A percentile compares a stretch with the other conserved stretches of the same genome.
These are phyloP conservation scores for Nothobranchius kuhntae DNA, from an alignment of 2,113 vertebrate species.

Conservation along the genomic window DNA sequence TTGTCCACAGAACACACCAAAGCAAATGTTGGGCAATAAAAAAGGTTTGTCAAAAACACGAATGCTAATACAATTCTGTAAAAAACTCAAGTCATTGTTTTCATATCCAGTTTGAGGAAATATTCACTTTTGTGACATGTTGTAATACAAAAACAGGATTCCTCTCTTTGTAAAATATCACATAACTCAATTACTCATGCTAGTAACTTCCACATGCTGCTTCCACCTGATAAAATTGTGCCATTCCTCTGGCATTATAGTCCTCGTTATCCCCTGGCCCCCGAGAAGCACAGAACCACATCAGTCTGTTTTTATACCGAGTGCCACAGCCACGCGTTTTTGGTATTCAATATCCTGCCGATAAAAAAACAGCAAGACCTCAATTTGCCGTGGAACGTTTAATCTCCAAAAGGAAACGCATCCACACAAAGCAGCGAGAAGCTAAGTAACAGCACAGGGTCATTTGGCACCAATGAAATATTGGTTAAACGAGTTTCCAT, in stretches of 20 bases:
- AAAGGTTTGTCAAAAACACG: not conserved
- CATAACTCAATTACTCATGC: not conserved
- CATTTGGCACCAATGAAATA: slow-evolving; percentile 61
- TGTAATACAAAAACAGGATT: not conserved
- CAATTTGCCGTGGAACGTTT: slow-evolving; percentile 60
- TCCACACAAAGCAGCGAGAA: slow-evolving; percentile 64
- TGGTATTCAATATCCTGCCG: slow-evolving; percentile 49
- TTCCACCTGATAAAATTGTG: slow-evolving; percentile 32
- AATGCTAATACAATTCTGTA: not conserved
- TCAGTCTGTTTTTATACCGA: slow-evolving; percentile 44
- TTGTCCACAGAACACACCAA: slow-evolving; percentile 50
- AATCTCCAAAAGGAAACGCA: slow-evolving; percentile 64
- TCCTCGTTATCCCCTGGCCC: slow-evolving; percentile 7
- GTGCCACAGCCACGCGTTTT: slow-evolving; percentile 24
- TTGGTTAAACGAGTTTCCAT: slow-evolving; percentile 72
- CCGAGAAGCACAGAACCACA: slow-evolving; percentile 28
- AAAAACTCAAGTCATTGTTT: not conserved
- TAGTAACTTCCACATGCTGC: not conserved
- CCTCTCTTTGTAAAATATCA: slow-evolving; percentile 9
- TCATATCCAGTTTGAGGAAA: not conserved
- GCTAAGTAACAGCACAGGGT: slow-evolving; percentile 61
- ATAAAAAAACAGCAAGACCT: slow-evolving; percentile 59
- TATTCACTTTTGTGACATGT: slow-evolving; percentile 1
- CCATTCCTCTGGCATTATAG: not conserved
- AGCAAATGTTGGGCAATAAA: slow-evolving; percentile 16